A percentile compares a stretch with the other conserved stretches of the same genome.
Conservation (phyloP, 2,888 invertebrate species). For the Erynnis tages region DNA sequence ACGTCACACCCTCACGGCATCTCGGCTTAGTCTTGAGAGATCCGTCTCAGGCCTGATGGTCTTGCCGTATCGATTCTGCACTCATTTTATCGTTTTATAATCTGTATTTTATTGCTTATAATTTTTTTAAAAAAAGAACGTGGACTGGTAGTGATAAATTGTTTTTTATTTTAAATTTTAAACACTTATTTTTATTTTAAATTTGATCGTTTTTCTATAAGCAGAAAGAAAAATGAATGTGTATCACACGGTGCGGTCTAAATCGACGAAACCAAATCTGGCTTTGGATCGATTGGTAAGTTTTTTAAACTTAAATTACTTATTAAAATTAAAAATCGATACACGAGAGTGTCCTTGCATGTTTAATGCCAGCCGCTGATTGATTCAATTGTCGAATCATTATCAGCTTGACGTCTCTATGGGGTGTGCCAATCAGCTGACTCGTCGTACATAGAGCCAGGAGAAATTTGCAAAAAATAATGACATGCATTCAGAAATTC, state of each 20-base stretch:
- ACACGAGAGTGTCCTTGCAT: conserved; percentile 22
- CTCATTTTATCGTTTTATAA: conserved; percentile 36
- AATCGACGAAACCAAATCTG: conserved; percentile 49
- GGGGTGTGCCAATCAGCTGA: conserved; percentile 63
- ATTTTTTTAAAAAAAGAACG: background rate
- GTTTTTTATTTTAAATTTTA: background rate
- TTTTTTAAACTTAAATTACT: conserved; percentile 29
- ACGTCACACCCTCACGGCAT: conserved; percentile 62
- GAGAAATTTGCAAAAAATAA: background rate
- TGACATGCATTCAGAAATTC: background rate
- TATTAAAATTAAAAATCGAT: conserved; percentile 23
- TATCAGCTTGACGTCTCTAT: conserved; percentile 47
- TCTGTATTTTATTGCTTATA: background rate
- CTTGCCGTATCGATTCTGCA: conserved; percentile 39
- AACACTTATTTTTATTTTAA: conserved; percentile 6
- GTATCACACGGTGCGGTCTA: conserved; percentile 57
- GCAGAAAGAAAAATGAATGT: conserved; percentile 62
- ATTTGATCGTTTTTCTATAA: no score
- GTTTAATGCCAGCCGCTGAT: conserved; percentile 4
- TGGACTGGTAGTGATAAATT: background rate
- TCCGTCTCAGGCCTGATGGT: conserved; percentile 47
- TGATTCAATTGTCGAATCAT: conserved; percentile 8
- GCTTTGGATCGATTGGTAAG: conserved; percentile 61
- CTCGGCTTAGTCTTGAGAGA: conserved; percentile 56
- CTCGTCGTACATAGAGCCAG: conserved; percentile 21